Conservation (phyloP, 2,797 vertebrate genomes). For the Brotula barbata region DNA sequence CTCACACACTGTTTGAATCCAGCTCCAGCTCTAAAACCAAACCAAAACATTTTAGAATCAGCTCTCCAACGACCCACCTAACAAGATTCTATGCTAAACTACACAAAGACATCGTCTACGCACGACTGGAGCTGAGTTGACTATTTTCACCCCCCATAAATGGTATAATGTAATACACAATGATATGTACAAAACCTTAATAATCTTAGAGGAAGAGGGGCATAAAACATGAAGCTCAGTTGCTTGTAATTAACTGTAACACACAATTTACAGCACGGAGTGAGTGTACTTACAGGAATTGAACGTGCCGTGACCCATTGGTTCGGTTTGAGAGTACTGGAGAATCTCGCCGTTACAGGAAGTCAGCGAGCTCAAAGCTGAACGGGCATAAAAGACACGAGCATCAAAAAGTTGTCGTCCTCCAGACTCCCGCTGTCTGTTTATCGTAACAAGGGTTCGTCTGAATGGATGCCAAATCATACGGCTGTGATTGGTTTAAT, state of each 20-base stretch:
- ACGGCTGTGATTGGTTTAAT: slow-evolving; percentile 66
- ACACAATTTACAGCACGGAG: slow-evolving; percentile 4
- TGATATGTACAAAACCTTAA: too few species aligned
- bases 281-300: not conserved
- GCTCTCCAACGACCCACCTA: too few species aligned
- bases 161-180: too few species aligned
- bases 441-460: slow-evolving; percentile 39
- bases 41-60: too few species aligned
- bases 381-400: slow-evolving; percentile 44
- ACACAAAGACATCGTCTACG: too few species aligned
- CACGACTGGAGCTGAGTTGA: too few species aligned
- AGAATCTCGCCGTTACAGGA: slow-evolving; percentile 19
- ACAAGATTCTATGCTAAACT: too few species aligned
- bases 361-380: slow-evolving; percentile 25
- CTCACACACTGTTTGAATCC: too few species aligned
- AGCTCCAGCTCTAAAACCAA: too few species aligned
- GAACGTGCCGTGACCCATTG: slow-evolving; percentile 8
- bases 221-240: not conserved
- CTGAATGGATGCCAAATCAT: slow-evolving; percentile 65
- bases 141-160: too few species aligned
- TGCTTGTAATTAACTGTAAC: slow-evolving; percentile 13
- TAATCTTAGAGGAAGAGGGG: not conserved
- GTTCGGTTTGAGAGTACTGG: not conserved
- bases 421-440: slow-evolving; percentile 32
- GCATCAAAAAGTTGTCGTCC: slow-evolving; percentile 45